phyloP scores from a whole-genome alignment of 2,797 vertebrate genomes.

The Ctenopoma multispine region DNA sequence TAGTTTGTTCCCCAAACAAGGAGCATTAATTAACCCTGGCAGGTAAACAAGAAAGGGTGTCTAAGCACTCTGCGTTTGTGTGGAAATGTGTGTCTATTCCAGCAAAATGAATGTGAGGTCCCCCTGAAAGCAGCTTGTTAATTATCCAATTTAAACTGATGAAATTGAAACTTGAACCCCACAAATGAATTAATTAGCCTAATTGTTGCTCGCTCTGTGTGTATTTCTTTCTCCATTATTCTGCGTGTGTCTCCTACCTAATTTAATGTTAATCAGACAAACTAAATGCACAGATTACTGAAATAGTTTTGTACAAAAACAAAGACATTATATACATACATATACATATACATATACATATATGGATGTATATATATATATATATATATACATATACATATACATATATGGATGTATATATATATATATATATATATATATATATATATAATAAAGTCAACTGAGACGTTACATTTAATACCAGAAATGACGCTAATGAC shows the following conservation, averaged over 20 bases:
- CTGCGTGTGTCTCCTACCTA: constrained; percentile 32
- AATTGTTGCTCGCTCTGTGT: constrained; percentile 63
- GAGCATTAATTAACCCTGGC: constrained; percentile 72
- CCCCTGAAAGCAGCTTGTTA: constrained; percentile 77
- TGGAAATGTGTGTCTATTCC: constrained; percentile 30
- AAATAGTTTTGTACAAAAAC: constrained; percentile 24
- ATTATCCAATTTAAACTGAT: constrained; percentile 83
- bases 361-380: no score
- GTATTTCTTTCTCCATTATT: constrained; percentile 8
- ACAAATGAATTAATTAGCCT: constrained; percentile 80
- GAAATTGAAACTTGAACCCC: constrained; percentile 82
- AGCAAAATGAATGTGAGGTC: constrained; percentile 54
- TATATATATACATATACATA: no score
- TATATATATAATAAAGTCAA: no score
- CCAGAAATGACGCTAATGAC: constrained; percentile 11
- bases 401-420: no score
- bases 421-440: no score
- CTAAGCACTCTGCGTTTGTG: constrained; percentile 12
- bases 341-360: no score
- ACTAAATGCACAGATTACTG: constrained; percentile 8
- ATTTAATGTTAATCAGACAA: constrained; percentile 45
- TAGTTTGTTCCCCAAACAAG: constrained; percentile 61
- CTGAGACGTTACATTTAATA: background rate
- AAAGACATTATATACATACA: background rate
- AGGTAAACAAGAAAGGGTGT: constrained; percentile 64